Conservation (phyloP, 2,888 invertebrate genomes). For the Toxonevra muliebris region DNA sequence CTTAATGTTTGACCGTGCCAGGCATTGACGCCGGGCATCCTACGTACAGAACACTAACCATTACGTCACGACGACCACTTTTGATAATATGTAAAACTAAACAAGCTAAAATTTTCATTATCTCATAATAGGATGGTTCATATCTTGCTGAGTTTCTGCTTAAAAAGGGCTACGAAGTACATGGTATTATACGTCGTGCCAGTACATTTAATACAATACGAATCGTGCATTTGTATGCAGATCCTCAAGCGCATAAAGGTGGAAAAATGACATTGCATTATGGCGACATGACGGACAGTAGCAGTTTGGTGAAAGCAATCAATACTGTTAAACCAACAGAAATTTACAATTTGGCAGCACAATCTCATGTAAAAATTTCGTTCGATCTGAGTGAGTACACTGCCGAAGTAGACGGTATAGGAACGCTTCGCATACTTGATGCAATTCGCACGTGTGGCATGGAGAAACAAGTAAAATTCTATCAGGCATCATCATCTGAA, state of each 20-base stretch:
- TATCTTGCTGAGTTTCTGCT: constrained; percentile 94
- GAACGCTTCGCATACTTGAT: constrained; percentile 88
- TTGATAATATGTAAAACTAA: too few relatives aligned
- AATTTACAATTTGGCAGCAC: constrained; percentile 98
- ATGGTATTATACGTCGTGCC: constrained; percentile 93
- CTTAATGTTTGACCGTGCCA: too few relatives aligned
- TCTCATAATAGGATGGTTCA: constrained; percentile 88
- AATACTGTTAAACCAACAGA: constrained; percentile 77
- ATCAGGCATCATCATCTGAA: constrained; percentile 97
- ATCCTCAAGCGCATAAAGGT: constrained; percentile 87
- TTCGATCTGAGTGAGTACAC: constrained; percentile 99
- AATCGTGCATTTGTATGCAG: constrained; percentile 94
- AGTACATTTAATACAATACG: constrained; percentile 97
- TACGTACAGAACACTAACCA: too few relatives aligned
- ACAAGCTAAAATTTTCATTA: too few relatives aligned
- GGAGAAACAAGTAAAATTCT: constrained; percentile 83
- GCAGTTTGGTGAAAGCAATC: constrained; percentile 90
- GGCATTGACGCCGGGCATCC: too few relatives aligned
- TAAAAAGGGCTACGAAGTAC: constrained; percentile 92
- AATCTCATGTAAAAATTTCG: constrained; percentile 98
- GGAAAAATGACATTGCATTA: constrained; percentile 95
- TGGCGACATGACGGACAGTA: constrained; percentile 98
- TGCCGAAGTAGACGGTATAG: constrained; percentile 97
- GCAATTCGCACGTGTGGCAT: constrained; percentile 90
- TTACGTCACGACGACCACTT: too few relatives aligned